Evolutionary conservation across 2,113 vertebrate genomes (phyloP).

Genomic region (Dryoscopus gambensis): DNA sequence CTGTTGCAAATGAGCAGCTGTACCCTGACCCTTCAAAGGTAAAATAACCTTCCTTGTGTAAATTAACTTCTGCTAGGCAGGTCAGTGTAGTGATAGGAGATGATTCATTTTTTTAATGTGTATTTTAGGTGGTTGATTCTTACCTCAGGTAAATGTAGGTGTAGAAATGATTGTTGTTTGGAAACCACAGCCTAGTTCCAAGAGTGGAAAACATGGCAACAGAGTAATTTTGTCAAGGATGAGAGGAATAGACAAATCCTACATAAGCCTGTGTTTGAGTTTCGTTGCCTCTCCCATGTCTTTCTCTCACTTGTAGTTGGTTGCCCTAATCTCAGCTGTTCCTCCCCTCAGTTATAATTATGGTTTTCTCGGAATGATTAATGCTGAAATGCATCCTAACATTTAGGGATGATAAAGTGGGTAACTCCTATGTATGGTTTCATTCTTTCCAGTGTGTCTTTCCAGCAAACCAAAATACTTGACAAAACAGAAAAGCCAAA

Average conservation of each 20-base stretch:
- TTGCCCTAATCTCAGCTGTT: background rate
- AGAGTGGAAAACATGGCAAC: background rate
- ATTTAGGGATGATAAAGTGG: no score
- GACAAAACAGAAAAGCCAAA: background rate
- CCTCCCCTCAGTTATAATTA: background rate
- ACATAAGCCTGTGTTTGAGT: background rate
- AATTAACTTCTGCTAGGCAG: background rate
- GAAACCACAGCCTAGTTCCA: background rate
- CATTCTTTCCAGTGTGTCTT: background rate
- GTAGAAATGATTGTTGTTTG: background rate
- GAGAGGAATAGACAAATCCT: background rate
- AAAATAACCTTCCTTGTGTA: background rate
- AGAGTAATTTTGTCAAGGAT: background rate
- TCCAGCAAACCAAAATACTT: background rate
- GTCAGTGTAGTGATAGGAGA: background rate
- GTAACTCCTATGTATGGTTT: background rate
- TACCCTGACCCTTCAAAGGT: background rate
- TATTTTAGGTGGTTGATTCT: background rate
- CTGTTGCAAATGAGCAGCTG: background rate
- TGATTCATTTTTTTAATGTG: fast-evolving
- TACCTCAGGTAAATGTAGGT: background rate
- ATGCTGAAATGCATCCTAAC: background rate
- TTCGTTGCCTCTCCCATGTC: background rate
- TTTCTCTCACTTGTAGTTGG: background rate
- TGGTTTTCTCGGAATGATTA: background rate